phyloP scores from a whole-genome alignment of 2,797 vertebrate species.

The Tragopan temminckii region DNA sequence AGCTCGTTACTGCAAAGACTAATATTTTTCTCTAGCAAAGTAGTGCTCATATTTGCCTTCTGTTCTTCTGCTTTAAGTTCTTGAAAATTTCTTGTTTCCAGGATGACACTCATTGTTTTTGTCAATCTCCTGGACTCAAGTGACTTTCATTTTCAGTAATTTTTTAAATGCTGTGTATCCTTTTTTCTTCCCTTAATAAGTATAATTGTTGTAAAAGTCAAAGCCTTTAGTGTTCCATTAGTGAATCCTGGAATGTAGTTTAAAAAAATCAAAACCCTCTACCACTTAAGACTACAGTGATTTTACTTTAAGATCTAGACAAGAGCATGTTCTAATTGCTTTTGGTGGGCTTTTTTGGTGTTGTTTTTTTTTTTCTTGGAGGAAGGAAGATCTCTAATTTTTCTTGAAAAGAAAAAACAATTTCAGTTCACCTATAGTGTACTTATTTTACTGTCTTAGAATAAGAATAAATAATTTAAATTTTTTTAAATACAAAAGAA shows the following conservation, averaged over 20 bases:
- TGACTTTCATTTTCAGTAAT: background rate
- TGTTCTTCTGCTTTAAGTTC: background rate
- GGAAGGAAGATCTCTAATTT: background rate
- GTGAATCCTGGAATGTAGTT: background rate
- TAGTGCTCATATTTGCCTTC: background rate
- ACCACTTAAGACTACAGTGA: background rate
- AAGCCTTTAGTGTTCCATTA: background rate
- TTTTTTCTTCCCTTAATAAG: background rate
- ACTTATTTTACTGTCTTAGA: background rate
- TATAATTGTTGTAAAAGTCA: background rate
- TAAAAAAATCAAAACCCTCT: background rate
- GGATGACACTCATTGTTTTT: background rate
- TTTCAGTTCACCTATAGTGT: background rate
- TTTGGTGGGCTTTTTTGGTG: no score
- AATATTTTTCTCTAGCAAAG: background rate
- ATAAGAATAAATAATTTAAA: background rate
- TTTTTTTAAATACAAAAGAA: background rate
- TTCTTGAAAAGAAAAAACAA: background rate
- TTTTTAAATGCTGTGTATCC: background rate
- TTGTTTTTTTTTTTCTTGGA: no score
- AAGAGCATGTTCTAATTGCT: background rate
- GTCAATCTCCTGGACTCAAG: no score
- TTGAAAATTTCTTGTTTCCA: background rate
- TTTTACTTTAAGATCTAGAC: background rate
- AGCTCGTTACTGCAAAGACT: background rate